phyloP scores from a whole-genome alignment of 2,888 invertebrate species.

The Diabrotica balteata region DNA sequence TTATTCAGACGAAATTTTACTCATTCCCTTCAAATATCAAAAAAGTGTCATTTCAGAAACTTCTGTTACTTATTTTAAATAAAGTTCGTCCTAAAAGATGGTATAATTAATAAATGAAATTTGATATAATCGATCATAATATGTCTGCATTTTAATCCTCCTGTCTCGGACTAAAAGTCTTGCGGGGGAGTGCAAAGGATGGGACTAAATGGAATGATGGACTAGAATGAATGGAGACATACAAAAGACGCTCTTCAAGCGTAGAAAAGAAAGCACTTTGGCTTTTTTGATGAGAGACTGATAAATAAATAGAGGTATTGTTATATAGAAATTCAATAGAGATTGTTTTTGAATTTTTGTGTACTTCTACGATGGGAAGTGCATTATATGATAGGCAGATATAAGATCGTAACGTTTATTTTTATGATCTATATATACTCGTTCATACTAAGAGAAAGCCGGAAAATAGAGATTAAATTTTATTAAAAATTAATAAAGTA shows the following conservation, averaged over 20 bases:
- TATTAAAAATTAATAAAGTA: no score
- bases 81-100: no score
- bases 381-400: not conserved
- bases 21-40: no score
- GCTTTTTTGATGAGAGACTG: constrained; percentile 41
- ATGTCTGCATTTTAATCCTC: no score
- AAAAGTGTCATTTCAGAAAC: no score
- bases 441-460: no score
- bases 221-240: constrained; percentile 37
- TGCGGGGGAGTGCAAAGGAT: constrained; percentile 12
- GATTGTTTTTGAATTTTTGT: constrained; percentile 27
- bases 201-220: constrained; percentile 28
- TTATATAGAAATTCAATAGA: constrained; percentile 25
- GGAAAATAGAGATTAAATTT: no score
- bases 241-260: constrained; percentile 43
- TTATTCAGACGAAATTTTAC: no score
- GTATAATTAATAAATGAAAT: no score
- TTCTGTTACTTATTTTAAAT: no score
- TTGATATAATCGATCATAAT: no score
- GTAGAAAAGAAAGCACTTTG: constrained; percentile 45
- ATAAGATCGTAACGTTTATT: not conserved
- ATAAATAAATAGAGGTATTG: constrained; percentile 47
- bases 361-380: constrained; percentile 8
- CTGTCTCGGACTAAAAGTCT: not conserved
- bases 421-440: not conserved